Base-by-base conservation (phyloP, 1,140 invertebrate genomes). In the Drosophila tsacasi region DNA sequence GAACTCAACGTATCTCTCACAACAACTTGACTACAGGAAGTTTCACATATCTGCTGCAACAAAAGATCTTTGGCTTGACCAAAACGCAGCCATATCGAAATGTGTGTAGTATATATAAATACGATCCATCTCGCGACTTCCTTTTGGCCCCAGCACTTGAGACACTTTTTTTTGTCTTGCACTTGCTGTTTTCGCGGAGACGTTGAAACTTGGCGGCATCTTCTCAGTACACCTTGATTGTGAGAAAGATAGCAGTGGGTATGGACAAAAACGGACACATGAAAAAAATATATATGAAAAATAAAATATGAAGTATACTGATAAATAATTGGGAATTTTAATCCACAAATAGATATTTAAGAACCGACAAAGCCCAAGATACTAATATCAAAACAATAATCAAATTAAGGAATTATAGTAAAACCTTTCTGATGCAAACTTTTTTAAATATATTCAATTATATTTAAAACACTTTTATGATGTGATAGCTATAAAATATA, bases 11-110 rank as follows among this genome's bases (percentile, higher is more conserved):
- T 81, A 81, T 81, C 74, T 74, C 75, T 76, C 77, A 83, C 50
- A 62, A 76, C 69, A 79, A 83, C 75, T 86, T 86, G 83, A 83
- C 83, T 87, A 87, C 83, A 87, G 83, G 83, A 87, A 87, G 83
- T 87, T 87, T 87, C 74, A 80, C 64, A 87, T 87, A 87, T 87
- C 80, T 79, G 61, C 77, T 76, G 82, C 81, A 60, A 83, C 83
- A 83, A 85, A 84, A 80, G 79, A 69, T 81, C 67, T 76, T 55
- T 76, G 67, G 82, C 81, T 58, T 59, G 75, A 72, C 76, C 63
- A 67, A 74, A 69, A 66, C 62, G 3, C 21, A 50, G 44, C 61
- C 77, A 77, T 74, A 76, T 83, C 80, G 67, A 86, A 75, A 40
- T 69, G 32, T 52, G 46, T 58, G 61, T 39, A 40, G 39, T 47